These are phyloP conservation scores for Pelobates cultripes DNA, from an alignment of 2,797 vertebrate genomes.

Conservation along the genomic window DNA sequence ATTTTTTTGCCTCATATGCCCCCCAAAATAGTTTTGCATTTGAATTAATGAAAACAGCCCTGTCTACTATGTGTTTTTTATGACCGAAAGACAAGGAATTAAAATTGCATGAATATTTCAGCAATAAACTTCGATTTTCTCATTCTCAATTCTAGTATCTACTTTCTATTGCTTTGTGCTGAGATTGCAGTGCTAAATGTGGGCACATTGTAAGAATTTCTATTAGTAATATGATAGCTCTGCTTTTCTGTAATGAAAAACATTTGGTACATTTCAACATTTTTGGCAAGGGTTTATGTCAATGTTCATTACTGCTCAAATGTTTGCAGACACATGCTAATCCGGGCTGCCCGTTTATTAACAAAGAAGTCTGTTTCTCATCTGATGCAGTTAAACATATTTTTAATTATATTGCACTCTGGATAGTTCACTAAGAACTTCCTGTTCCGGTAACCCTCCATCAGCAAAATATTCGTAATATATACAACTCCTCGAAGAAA, in stretches of 20 bases:
- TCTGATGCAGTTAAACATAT: background rate
- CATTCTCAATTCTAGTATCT: background rate
- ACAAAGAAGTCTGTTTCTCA: slow-evolving; percentile 15
- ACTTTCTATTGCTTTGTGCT: background rate
- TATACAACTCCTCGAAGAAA: background rate
- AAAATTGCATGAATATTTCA: background rate
- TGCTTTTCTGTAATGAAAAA: slow-evolving; percentile 9
- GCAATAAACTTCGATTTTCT: background rate
- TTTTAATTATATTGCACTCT: background rate
- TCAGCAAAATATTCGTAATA: background rate
- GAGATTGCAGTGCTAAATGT: background rate
- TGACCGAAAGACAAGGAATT: background rate
- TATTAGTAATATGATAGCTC: background rate
- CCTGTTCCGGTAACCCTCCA: background rate
- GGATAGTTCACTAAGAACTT: background rate
- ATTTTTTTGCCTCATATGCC: slow-evolving; percentile 12
- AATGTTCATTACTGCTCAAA: background rate
- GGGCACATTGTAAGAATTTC: background rate
- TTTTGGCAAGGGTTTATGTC: slow-evolving; percentile 26
- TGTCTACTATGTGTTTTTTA: background rate
- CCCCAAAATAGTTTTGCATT: background rate
- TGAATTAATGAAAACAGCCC: background rate
- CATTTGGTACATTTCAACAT: slow-evolving; percentile 32
- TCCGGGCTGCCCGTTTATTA: slow-evolving; percentile 25
- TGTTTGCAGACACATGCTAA: slow-evolving; percentile 37